These are phyloP conservation scores for Chrysomallon squamiferum DNA, from an alignment of 1,140 invertebrate species.

Conservation along the genomic window DNA sequence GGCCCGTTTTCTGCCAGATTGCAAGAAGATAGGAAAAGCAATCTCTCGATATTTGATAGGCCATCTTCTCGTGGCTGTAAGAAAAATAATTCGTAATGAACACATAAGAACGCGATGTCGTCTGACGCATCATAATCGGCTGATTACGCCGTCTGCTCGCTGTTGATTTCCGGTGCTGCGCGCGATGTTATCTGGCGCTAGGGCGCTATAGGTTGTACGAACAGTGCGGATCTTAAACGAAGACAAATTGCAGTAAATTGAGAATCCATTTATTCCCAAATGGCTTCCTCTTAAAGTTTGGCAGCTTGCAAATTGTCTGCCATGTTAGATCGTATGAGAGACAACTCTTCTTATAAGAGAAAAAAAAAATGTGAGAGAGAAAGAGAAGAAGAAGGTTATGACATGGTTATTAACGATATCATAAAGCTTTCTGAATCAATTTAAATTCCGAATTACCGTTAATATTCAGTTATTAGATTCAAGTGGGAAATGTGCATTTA, in stretches of 20 bases:
- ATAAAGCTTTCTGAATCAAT: too few species aligned
- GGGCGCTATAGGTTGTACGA: conserved; percentile 6
- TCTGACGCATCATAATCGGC: conserved; percentile 3
- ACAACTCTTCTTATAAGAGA: too few species aligned
- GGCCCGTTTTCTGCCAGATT: background rate
- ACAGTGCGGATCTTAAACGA: background rate
- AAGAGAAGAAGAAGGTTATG: too few species aligned
- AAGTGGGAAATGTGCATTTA: too few species aligned
- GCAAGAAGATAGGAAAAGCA: background rate
- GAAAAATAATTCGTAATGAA: conserved; percentile 9
- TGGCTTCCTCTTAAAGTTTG: background rate
- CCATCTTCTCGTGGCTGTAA: background rate
- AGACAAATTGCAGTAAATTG: conserved; percentile 8
- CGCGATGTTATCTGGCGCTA: conserved; percentile 4
- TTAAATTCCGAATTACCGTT: too few species aligned
- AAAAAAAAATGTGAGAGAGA: too few species aligned
- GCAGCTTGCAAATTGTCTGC: conserved; percentile 8
- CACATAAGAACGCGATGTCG: conserved; percentile 4
- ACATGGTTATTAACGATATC: too few species aligned
- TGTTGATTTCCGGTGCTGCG: conserved; percentile 6
- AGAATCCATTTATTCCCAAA: background rate
- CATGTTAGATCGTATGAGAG: background rate
- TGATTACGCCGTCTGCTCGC: conserved; percentile 5
- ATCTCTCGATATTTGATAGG: conserved; percentile 4
- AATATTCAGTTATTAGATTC: too few species aligned